These are phyloP conservation scores for Cairina moschata DNA, from an alignment of 2,113 vertebrate genomes.

Conservation along the genomic window DNA sequence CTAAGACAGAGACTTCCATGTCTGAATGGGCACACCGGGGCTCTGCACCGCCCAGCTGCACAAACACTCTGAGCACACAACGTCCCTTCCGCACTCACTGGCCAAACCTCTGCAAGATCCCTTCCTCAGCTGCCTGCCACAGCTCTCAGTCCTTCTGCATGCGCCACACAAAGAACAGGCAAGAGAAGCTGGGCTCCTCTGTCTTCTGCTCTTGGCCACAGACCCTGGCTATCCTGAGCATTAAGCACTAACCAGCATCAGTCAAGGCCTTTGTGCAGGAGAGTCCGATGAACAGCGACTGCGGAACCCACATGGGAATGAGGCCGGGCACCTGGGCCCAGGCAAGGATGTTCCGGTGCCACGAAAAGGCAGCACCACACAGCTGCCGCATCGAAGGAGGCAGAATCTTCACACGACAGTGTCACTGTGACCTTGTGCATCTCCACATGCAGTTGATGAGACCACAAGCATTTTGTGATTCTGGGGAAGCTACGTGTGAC, in stretches of 20 bases:
- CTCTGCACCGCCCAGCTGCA: neutral
- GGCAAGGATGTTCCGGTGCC: neutral
- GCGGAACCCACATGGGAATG: neutral
- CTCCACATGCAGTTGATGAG: neutral
- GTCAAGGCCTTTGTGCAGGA: neutral
- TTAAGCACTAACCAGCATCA: neutral
- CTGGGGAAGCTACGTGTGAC: neutral
- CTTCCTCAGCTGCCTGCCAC: neutral
- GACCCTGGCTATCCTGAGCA: neutral
- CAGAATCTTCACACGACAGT: neutral
- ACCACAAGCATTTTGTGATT: neutral
- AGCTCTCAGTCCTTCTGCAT: neutral
- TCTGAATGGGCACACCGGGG: neutral
- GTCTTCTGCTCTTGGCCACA: neutral
- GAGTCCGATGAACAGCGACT: neutral
- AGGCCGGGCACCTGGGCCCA: neutral
- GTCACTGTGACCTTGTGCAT: neutral
- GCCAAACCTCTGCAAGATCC: fast-evolving
- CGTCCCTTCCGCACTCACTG: neutral
- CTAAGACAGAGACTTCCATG: neutral
- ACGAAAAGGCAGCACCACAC: neutral
- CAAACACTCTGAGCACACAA: fast-evolving
- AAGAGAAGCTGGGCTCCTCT: neutral
- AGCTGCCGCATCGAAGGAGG: neutral
- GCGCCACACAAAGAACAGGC: neutral